These are phyloP conservation scores for Leptestheria dahalacensis DNA, from an alignment of 1,140 invertebrate species.

Conservation along the genomic window DNA sequence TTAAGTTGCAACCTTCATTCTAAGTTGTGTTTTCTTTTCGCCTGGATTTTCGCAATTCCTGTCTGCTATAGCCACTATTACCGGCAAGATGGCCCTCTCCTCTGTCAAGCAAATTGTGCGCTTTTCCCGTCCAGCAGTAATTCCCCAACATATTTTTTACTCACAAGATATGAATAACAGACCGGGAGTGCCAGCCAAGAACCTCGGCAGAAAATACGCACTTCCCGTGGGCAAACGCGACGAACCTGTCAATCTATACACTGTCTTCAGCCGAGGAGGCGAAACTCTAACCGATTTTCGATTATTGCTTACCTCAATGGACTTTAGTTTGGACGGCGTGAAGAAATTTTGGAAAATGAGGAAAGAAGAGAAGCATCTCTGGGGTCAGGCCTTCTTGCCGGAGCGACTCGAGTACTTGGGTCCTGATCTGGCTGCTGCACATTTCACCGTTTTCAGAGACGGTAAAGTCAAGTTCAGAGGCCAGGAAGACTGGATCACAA, in stretches of 20 bases:
- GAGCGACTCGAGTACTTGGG: constrained; percentile 36
- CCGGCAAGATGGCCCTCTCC: too few species aligned
- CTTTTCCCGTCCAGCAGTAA: too few species aligned
- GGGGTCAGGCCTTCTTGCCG: constrained; percentile 28
- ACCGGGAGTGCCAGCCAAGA: too few species aligned
- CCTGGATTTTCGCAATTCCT: too few species aligned
- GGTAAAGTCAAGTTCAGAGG: constrained; percentile 50
- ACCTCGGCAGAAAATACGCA: background rate
- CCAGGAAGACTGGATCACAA: constrained; percentile 32
- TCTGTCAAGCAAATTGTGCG: too few species aligned
- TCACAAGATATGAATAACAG: too few species aligned
- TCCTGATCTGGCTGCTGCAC: constrained; percentile 51
- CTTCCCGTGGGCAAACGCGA: background rate
- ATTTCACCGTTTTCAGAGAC: constrained; percentile 48
- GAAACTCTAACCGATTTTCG: background rate
- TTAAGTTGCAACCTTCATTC: too few species aligned
- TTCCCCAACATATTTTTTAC: too few species aligned
- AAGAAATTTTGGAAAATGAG: constrained; percentile 30
- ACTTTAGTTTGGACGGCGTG: constrained; percentile 29
- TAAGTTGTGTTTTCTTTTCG: too few species aligned
- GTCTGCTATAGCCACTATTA: too few species aligned
- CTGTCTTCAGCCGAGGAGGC: background rate
- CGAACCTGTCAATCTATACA: background rate
- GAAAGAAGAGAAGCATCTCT: constrained; percentile 25
- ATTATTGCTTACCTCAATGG: constrained; percentile 30